Evolutionary conservation across 64 coral and sea anemone species (phyloP).

Genomic region (Dendrophyllia cribrosa): DNA sequence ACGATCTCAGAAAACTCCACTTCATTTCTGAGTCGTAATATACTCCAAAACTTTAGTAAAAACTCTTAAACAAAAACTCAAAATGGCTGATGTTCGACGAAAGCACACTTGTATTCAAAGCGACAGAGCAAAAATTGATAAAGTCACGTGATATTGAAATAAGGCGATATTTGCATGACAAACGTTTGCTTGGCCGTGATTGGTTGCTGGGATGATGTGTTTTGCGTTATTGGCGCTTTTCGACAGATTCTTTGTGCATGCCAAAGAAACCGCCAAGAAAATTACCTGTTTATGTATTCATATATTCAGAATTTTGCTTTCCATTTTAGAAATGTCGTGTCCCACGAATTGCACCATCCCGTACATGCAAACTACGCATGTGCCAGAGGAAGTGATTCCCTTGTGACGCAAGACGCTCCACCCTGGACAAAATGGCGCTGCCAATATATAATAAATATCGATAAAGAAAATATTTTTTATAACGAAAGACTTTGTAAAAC

Average conservation of each 20-base stretch:
- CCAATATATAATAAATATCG: too few relatives aligned
- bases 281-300: slow-evolving; percentile 10
- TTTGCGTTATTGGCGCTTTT: slow-evolving; percentile 7
- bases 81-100: slow-evolving; percentile 1
- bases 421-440: too few relatives aligned
- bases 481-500: too few relatives aligned
- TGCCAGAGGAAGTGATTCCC: neutral
- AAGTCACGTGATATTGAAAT: slow-evolving; percentile 36
- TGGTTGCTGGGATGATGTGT: neutral
- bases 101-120: neutral
- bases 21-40: slow-evolving; percentile 17
- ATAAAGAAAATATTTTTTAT: too few relatives aligned
- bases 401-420: too few relatives aligned
- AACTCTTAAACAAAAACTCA: slow-evolving; percentile 36
- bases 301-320: slow-evolving; percentile 23
- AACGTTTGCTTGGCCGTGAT: neutral
- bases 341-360: neutral
- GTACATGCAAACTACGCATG: neutral
- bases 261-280: slow-evolving; percentile 15
- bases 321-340: slow-evolving; percentile 26
- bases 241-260: neutral
- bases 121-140: neutral
- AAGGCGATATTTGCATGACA: slow-evolving; percentile 43
- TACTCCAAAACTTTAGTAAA: slow-evolving; percentile 3
- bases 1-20: slow-evolving; percentile 6